phyloP scores from a whole-genome alignment of 2,888 invertebrate species.

The Patella depressa region DNA sequence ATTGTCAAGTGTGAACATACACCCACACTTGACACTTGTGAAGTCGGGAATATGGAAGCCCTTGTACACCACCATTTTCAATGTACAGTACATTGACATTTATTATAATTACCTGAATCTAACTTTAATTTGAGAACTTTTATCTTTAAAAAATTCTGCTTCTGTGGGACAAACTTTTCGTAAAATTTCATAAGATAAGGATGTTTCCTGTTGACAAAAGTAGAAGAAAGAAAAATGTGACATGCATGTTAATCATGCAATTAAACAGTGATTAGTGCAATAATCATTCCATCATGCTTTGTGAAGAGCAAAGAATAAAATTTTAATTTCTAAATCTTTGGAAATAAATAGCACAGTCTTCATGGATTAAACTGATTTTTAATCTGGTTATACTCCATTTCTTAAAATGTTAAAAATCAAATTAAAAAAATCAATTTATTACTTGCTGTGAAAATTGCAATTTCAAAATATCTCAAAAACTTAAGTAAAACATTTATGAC shows the following conservation, averaged over 20 bases:
- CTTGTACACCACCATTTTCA: too few relatives aligned
- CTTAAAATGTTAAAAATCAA: constrained; percentile 7
- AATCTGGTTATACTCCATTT: not conserved
- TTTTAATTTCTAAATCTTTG: too few relatives aligned
- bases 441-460: not conserved
- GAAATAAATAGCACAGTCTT: not conserved
- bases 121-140: constrained; percentile 61
- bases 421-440: not conserved
- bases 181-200: constrained; percentile 67
- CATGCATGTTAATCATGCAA: not conserved
- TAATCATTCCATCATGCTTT: too few relatives aligned
- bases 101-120: constrained; percentile 59
- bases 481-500: too few relatives aligned
- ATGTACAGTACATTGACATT: too few relatives aligned
- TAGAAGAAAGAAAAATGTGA: constrained; percentile 3
- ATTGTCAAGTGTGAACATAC: too few relatives aligned
- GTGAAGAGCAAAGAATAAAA: not conserved
- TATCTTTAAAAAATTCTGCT: constrained; percentile 67
- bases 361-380: not conserved
- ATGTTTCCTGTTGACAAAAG: constrained; percentile 62
- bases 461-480: too few relatives aligned
- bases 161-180: constrained; percentile 69
- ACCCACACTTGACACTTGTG: too few relatives aligned
- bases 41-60: too few relatives aligned
- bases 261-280: too few relatives aligned